Base-by-base conservation (phyloP, 2,888 invertebrate species). In the Drosophila suboccidentalis region DNA sequence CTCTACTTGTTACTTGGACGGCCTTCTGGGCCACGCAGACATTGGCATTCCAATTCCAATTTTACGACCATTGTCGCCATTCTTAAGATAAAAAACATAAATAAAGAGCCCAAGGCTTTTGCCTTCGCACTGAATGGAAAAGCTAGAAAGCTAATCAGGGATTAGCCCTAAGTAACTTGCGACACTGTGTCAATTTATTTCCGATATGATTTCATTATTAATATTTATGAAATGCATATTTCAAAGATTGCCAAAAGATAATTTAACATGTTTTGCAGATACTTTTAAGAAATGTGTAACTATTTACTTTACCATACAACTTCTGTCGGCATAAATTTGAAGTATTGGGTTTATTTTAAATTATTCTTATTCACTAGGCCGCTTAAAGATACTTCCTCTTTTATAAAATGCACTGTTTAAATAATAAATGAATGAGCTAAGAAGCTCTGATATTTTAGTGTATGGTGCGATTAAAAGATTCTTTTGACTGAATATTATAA, bases 11-110 rank as follows among this genome's bases (percentile, higher is more conserved):
- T 32, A 43, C 34, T 60, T 22, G n/a, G n/a, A 8, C 53, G 79
- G 61, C 76, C 79, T 76, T 76, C 79, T 74, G 26, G 29, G 22
- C 59, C 49, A 38, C 46, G 22, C 49, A 19, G 54, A 62, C 55
- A 43, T 59, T 75, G 61, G 61, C 75, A 75, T 75, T 79, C 65
- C 59, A 78, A 75, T 75, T 79, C 65, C 59, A 78, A 78, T 64
- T 60, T 15, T 17, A 15, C 29, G 41, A 49, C 47, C 17, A 58
- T 69, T 73, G 49, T 54, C 50, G 54, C 50, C 54, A 74, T 78
- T 74, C 75, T 62, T 78, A 13, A 57, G 50, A 65, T 62, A 49
- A 36, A 38, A 49, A 36, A 26, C 15, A 15, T 32, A 17, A 43
- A 55, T 38, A 15, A 34, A 26, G 15, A 11, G 19, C 11, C n/a